Evolutionary conservation across 2,113 vertebrate species (phyloP).

Genomic region (Riparia riparia): DNA sequence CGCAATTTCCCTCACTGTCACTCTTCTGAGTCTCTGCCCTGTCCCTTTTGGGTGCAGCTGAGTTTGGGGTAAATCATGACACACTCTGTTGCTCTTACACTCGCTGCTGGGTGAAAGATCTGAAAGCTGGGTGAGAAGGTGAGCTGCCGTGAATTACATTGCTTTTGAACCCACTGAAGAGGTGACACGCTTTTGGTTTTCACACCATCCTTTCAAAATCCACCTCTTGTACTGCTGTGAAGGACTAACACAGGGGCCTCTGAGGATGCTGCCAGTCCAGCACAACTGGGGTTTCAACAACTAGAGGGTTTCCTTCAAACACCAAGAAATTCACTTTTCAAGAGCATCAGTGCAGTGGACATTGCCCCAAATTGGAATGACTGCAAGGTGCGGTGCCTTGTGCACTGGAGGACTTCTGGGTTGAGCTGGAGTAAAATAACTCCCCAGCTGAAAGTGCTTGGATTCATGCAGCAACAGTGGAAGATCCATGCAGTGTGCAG

Average conservation of each 20-base stretch:
- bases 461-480: rapidly evolving
- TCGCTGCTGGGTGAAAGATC: background rate
- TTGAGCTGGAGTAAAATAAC: background rate
- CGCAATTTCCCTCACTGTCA: background rate
- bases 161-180: background rate
- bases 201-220: background rate
- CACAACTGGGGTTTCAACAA: background rate
- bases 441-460: background rate
- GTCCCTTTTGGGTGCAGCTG: background rate
- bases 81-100: background rate
- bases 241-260: background rate
- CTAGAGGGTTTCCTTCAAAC: background rate
- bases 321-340: slow-evolving; percentile 19
- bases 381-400: background rate
- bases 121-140: background rate
- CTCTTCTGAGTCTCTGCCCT: background rate
- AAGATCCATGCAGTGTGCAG: background rate
- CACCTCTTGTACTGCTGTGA: background rate
- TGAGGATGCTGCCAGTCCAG: background rate
- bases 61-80: background rate
- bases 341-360: background rate
- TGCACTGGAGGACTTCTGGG: background rate
- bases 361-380: background rate
- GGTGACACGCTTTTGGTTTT: background rate
- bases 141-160: background rate